These are phyloP conservation scores for Ceratina australensis DNA, from an alignment of 1,140 invertebrate species.

Conservation along the genomic window DNA sequence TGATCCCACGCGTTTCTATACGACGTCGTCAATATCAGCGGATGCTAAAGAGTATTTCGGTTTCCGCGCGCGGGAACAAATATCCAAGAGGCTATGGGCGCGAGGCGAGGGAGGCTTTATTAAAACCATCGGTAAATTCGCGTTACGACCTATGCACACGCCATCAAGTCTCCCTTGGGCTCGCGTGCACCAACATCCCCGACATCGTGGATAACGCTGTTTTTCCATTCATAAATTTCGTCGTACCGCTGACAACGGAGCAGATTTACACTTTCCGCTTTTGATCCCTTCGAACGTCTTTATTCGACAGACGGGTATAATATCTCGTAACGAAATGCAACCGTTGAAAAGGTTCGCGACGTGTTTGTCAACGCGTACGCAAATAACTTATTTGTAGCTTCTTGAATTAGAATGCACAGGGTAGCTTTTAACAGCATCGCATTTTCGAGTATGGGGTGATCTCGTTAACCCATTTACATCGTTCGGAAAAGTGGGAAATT, in stretches of 20 bases:
- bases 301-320: slow-evolving; percentile 1
- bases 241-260: neutral
- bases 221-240: slow-evolving; percentile 21
- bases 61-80: neutral
- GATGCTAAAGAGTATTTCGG: slow-evolving; percentile 27
- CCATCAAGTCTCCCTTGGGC: neutral
- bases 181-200: neutral
- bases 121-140: slow-evolving; percentile 27
- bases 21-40: slow-evolving; percentile 27
- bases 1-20: slow-evolving; percentile 5
- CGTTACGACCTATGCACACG: neutral
- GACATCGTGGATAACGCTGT: neutral
- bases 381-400: neutral
- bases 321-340: neutral
- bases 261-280: slow-evolving; percentile 30
- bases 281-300: slow-evolving; percentile 14
- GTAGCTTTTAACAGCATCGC: neutral
- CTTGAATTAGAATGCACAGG: slow-evolving; percentile 9
- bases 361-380: neutral
- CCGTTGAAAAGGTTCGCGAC: neutral
- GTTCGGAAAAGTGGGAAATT: neutral
- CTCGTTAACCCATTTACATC: too few species aligned
- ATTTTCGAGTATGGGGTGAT: neutral
- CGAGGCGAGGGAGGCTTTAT: neutral
- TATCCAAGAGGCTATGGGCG: neutral